Percentiles rank a stretch among this genome's conserved stretches.
Conservation (phyloP, 2,888 invertebrate genomes). For the Hirtodrosophila alboralis region DNA sequence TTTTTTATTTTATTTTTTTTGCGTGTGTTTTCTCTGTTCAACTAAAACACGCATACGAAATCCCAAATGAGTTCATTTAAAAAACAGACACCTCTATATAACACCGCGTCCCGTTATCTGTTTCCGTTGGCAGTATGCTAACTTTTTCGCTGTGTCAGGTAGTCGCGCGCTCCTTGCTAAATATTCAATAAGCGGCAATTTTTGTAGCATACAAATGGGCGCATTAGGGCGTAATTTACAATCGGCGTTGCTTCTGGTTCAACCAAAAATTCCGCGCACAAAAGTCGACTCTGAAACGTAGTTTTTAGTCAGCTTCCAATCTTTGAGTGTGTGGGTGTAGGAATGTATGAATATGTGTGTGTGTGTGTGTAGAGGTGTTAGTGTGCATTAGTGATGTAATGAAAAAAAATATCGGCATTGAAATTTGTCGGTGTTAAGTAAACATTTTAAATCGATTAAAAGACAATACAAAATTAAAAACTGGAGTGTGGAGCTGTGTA, state of each 20-base stretch:
- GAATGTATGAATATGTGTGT: too few relatives aligned
- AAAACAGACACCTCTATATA: slow-evolving; percentile 25
- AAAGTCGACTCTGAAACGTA: slow-evolving; percentile 42
- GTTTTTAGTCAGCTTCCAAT: slow-evolving; percentile 17
- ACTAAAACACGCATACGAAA: slow-evolving; percentile 65
- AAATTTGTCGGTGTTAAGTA: too few relatives aligned
- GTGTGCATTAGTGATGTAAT: too few relatives aligned
- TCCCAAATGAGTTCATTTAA: slow-evolving; percentile 78
- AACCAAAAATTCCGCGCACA: slow-evolving; percentile 53
- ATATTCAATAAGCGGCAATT: slow-evolving; percentile 81
- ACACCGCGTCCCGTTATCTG: not conserved
- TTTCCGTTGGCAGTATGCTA: not conserved
- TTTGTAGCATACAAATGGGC: slow-evolving; percentile 80
- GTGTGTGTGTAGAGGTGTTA: slow-evolving; percentile 25
- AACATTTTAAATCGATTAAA: too few relatives aligned
- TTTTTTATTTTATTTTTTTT: too few relatives aligned
- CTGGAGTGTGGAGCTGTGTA: too few relatives aligned
- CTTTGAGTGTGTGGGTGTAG: not conserved
- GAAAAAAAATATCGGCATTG: too few relatives aligned
- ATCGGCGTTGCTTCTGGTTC: slow-evolving; percentile 49
- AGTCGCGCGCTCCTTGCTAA: slow-evolving; percentile 55
- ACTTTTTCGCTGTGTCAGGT: slow-evolving; percentile 34
- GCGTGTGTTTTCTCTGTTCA: slow-evolving; percentile 9
- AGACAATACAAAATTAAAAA: too few relatives aligned
- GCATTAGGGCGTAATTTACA: slow-evolving; percentile 78